Conservation (phyloP, 2,888 invertebrate species). For the Cataglyphis rosenhaueri region DNA sequence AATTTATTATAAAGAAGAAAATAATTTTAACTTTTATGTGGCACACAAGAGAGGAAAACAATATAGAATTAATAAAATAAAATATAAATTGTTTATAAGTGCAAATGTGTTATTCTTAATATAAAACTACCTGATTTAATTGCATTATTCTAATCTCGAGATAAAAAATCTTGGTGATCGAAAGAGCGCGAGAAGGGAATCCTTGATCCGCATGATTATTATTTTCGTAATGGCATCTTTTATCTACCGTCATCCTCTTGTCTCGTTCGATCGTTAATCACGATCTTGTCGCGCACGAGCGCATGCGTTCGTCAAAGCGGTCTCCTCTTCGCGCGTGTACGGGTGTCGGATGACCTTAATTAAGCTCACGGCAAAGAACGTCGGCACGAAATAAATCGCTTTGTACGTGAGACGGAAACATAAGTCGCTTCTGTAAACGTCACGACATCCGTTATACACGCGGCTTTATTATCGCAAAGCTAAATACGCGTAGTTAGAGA, state of each 20-base stretch:
- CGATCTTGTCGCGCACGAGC: constrained; percentile 48
- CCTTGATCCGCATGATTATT: constrained; percentile 14
- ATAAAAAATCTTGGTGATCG: background rate
- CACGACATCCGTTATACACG: constrained; percentile 44
- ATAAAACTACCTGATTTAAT: background rate
- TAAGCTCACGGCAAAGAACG: constrained; percentile 60
- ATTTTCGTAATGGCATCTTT: constrained; percentile 20
- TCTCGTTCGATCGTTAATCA: constrained; percentile 65
- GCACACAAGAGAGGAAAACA: background rate
- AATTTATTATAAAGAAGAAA: background rate
- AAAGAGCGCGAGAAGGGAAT: background rate
- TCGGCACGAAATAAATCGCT: constrained; percentile 54
- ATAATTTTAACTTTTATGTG: background rate
- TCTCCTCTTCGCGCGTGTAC: constrained; percentile 24
- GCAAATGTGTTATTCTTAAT: background rate
- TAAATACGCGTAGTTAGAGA: constrained; percentile 48
- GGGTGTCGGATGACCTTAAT: constrained; percentile 66
- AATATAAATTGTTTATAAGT: background rate
- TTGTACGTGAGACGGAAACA: constrained; percentile 58
- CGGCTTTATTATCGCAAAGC: constrained; percentile 46
- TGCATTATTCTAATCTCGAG: background rate
- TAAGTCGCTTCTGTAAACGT: constrained; percentile 55
- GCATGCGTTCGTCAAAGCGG: constrained; percentile 45
- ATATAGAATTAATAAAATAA: background rate
- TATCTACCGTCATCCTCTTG: constrained; percentile 57